A percentile compares a stretch with the other conserved stretches of the same genome.
phyloP scores from a whole-genome alignment of 2,113 vertebrate genomes.

The Phyllopteryx taeniolatus region DNA sequence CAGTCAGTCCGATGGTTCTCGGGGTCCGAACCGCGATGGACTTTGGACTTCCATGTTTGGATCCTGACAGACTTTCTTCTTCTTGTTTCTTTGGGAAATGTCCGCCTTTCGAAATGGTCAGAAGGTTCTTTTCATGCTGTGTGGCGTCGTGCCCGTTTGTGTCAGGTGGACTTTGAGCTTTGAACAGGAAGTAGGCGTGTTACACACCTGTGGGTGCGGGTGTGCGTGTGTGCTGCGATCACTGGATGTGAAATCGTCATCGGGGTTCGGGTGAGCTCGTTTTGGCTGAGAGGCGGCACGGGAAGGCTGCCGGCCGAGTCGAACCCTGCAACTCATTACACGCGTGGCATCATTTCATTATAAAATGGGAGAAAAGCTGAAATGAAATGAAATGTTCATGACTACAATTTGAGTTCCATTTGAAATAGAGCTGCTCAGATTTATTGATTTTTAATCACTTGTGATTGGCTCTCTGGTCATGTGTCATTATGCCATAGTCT shows the following conservation, averaged over 20 bases:
- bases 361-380: no score
- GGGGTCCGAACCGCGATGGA: slow-evolving; percentile 56
- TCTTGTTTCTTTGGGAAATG: slow-evolving; percentile 7
- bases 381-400: no score
- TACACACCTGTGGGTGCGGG: slow-evolving; percentile 26
- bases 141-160: slow-evolving; percentile 21
- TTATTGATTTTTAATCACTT: no score
- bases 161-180: slow-evolving; percentile 71
- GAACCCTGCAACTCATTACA: no score
- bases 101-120: background rate
- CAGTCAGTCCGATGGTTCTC: background rate
- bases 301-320: no score
- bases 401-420: no score
- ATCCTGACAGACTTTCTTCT: background rate
- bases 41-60: background rate
- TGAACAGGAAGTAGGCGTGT: slow-evolving; percentile 53
- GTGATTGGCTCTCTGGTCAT: no score
- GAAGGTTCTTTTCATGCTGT: background rate
- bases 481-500: no score
- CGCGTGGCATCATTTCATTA: no score
- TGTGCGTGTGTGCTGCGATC: background rate
- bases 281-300: background rate
- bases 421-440: no score
- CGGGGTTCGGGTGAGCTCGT: background rate
- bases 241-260: background rate